Evolutionary conservation across 2,888 invertebrate genomes (phyloP).

Genomic region (Pristionchus japonicus): DNA sequence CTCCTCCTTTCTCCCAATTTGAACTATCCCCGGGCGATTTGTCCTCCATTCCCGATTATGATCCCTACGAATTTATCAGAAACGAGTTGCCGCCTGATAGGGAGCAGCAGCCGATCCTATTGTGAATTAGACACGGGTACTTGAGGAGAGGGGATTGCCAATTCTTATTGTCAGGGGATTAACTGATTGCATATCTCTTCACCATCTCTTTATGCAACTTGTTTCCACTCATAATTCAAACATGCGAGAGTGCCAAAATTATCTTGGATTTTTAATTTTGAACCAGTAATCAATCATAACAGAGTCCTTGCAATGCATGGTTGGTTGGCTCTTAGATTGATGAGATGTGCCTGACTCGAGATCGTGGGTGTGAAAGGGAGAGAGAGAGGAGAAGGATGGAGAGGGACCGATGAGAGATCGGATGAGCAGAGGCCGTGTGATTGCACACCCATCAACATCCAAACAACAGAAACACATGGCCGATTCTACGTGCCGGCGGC

Average conservation of each 20-base stretch:
- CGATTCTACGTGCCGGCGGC: background rate
- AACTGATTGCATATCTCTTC: background rate
- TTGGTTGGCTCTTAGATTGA: background rate
- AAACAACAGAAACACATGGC: slow-evolving; percentile 38
- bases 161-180: background rate
- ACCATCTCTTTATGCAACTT: too few species aligned
- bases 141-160: background rate
- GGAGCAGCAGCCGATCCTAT: background rate
- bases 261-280: too few species aligned
- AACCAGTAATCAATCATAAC: too few species aligned
- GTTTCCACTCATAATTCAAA: too few species aligned
- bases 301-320: background rate
- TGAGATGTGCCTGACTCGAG: background rate
- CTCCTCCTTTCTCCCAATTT: background rate
- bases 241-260: too few species aligned
- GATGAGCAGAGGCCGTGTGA: background rate
- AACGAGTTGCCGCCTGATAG: slow-evolving; percentile 30
- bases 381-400: background rate
- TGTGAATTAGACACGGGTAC: background rate
- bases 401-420: slow-evolving; percentile 17
- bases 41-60: slow-evolving; percentile 38
- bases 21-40: background rate
- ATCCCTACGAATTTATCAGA: slow-evolving; percentile 14
- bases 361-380: slow-evolving; percentile 34
- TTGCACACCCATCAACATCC: slow-evolving; percentile 16